Percentiles rank a stretch among this genome's conserved stretches.
Conservation (phyloP, 1,140 invertebrate species). For the Maniola jurtina region DNA sequence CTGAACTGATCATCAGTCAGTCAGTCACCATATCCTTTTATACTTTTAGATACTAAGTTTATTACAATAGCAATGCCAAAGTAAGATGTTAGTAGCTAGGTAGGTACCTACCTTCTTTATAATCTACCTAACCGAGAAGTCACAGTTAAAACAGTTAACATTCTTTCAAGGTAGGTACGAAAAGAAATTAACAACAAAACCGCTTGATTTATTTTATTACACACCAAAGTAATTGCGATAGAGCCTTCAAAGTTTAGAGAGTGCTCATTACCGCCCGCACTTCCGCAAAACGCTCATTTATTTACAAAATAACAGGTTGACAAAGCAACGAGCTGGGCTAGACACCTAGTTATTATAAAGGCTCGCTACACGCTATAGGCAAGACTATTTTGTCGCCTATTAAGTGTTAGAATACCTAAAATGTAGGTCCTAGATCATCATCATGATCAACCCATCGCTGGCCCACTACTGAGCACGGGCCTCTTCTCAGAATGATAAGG, state of each 20-base stretch:
- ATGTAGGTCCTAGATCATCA: too few relatives aligned
- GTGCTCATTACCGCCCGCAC: constrained; percentile 28
- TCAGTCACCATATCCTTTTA: too few relatives aligned
- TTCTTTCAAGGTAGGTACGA: not conserved
- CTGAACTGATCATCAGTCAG: too few relatives aligned
- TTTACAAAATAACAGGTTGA: constrained; percentile 38
- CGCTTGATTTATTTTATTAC: constrained; percentile 29
- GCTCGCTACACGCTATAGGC: constrained; percentile 1
- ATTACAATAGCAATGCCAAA: not conserved
- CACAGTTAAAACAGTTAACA: constrained; percentile 7
- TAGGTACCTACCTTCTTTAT: not conserved
- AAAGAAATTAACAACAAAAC: constrained; percentile 22
- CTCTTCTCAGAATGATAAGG: too few relatives aligned
- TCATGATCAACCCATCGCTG: too few relatives aligned
- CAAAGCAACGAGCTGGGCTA: constrained; percentile 40
- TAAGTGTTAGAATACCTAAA: not conserved
- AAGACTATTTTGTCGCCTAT: constrained; percentile 1
- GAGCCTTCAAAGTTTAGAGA: constrained; percentile 29
- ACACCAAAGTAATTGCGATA: constrained; percentile 26
- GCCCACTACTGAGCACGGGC: too few relatives aligned
- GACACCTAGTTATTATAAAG: constrained; percentile 46
- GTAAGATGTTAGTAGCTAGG: not conserved
- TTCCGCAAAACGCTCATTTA: constrained; percentile 35
- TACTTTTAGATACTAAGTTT: too few relatives aligned
- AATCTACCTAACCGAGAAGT: not conserved